A percentile compares a stretch with the other conserved stretches of the same genome.
Evolutionary conservation across 2,797 vertebrate genomes (phyloP).

Genomic region (Euthynnus affinis): DNA sequence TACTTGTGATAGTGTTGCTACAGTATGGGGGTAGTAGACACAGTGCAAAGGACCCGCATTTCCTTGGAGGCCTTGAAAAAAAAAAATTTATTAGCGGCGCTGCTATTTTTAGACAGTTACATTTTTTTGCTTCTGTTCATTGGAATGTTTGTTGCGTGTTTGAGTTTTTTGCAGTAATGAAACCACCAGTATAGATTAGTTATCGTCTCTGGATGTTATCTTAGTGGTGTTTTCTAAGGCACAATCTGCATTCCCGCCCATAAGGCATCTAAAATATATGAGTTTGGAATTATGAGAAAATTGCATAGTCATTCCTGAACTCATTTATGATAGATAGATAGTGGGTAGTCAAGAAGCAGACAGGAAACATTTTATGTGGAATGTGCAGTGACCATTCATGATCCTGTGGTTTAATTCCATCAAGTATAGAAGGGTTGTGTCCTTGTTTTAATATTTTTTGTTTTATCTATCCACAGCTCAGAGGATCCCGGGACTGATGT

Average conservation of each 20-base stretch:
- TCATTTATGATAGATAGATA: too few relatives aligned
- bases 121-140: constrained; percentile 33
- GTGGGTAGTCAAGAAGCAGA: too few relatives aligned
- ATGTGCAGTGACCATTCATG: too few relatives aligned
- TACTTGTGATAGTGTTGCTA: constrained; percentile 38
- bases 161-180: constrained; percentile 33
- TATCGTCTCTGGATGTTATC: constrained; percentile 55
- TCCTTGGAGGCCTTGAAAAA: constrained; percentile 35
- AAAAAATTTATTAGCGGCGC: constrained; percentile 45
- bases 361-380: too few relatives aligned
- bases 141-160: constrained; percentile 40
- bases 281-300: constrained; percentile 15
- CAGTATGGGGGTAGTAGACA: constrained; percentile 52
- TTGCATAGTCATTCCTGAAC: not conserved
- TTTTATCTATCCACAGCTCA: constrained; percentile 69
- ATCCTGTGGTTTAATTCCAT: not conserved
- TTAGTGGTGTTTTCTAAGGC: constrained; percentile 6
- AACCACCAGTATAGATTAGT: constrained; percentile 46
- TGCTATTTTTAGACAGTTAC: constrained; percentile 67
- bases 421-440: not conserved
- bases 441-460: constrained; percentile 23
- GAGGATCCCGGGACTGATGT: constrained; percentile 40
- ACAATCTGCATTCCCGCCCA: constrained; percentile 30
- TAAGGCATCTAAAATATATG: constrained; percentile 23
- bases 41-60: constrained; percentile 27